Conservation (phyloP, 2,888 invertebrate species). For the Abscondita cerata region DNA sequence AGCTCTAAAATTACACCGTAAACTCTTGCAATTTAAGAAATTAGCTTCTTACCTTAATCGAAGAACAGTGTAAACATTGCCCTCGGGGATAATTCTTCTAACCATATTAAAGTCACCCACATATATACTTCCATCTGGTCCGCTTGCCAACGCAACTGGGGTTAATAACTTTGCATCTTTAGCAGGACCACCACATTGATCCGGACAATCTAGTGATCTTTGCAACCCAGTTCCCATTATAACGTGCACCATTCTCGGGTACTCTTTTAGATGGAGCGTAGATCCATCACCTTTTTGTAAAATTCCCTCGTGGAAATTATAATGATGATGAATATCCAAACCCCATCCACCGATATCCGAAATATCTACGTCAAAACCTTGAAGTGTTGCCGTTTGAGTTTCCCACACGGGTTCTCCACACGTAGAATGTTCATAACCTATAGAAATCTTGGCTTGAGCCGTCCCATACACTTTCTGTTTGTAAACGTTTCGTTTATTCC, state of each 20-base stretch:
- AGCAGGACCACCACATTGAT: constrained; percentile 84
- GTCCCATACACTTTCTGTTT: constrained; percentile 93
- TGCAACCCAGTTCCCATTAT: constrained; percentile 93
- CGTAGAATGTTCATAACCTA: constrained; percentile 93
- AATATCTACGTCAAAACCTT: constrained; percentile 95
- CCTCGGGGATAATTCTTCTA: constrained; percentile 87
- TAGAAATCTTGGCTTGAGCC: constrained; percentile 85
- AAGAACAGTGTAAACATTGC: constrained; percentile 87
- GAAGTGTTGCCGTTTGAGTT: constrained; percentile 89
- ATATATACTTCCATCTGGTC: constrained; percentile 95
- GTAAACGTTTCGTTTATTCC: constrained; percentile 98
- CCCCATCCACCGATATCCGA: constrained; percentile 99
- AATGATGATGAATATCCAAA: constrained; percentile 96
- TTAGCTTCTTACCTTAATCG: constrained; percentile 72
- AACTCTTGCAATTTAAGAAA: neutral
- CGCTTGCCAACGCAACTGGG: constrained; percentile 93
- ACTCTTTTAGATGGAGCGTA: constrained; percentile 90
- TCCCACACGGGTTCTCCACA: constrained; percentile 93
- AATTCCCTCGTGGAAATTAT: constrained; percentile 98
- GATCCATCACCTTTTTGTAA: constrained; percentile 96
- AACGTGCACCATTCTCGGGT: constrained; percentile 88
- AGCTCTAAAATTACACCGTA: constrained; percentile 68
- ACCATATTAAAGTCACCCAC: constrained; percentile 97
- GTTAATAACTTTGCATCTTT: constrained; percentile 88
- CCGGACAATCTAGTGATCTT: constrained; percentile 84